These are phyloP conservation scores for Pyxicephalus adspersus DNA, from an alignment of 2,113 vertebrate species.

Conservation along the genomic window DNA sequence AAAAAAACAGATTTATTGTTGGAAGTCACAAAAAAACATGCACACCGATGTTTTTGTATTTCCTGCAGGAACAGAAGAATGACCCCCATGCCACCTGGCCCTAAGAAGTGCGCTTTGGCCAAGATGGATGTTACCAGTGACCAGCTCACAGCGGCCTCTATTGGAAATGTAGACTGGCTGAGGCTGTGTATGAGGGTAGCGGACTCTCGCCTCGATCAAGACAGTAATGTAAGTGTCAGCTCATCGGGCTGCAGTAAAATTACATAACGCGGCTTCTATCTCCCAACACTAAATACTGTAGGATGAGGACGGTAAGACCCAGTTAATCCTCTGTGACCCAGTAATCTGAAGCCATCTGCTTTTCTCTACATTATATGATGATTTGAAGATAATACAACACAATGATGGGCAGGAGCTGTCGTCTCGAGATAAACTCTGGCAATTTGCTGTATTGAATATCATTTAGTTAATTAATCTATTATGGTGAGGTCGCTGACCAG, in stretches of 20 bases:
- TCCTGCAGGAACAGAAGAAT: background rate
- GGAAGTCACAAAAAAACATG: too few species aligned
- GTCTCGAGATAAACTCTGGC: too few species aligned
- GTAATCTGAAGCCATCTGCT: slow-evolving; percentile 34
- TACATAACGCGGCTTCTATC: background rate
- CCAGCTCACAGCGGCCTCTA: slow-evolving; percentile 27
- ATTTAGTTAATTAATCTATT: background rate
- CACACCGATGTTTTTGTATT: background rate
- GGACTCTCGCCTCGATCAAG: background rate
- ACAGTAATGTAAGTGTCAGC: slow-evolving; percentile 29
- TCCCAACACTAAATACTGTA: slow-evolving; percentile 1
- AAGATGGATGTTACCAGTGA: background rate
- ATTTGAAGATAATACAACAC: background rate
- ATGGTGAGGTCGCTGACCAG: background rate
- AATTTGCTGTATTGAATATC: background rate
- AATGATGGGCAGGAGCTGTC: background rate
- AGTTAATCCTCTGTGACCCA: slow-evolving; percentile 7
- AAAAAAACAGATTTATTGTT: too few species aligned
- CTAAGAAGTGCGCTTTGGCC: background rate
- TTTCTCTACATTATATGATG: slow-evolving; percentile 16
- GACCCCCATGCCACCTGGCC: background rate
- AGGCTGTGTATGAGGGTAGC: background rate
- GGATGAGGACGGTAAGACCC: background rate
- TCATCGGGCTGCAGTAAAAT: background rate
- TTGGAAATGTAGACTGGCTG: slow-evolving; percentile 24